Conservation (phyloP, 2,888 invertebrate species). For the Loripinus fragilis region DNA sequence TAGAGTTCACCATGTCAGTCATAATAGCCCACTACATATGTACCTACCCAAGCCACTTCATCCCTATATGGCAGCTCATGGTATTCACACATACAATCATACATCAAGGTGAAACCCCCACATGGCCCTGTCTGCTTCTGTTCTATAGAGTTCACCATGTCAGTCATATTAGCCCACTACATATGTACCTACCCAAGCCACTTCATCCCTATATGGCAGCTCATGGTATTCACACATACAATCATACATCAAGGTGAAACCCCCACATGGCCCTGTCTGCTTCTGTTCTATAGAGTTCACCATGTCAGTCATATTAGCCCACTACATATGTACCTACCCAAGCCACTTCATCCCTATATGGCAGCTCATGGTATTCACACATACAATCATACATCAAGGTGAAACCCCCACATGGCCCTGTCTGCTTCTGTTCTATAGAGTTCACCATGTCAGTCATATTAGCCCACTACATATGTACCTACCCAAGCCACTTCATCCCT, state of each 20-base stretch:
- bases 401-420: conserved; percentile 97
- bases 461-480: too few relatives aligned
- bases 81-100: conserved; percentile 98
- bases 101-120: conserved; percentile 98
- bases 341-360: conserved; percentile 97
- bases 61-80: conserved; percentile 96
- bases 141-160: conserved; percentile 79
- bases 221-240: conserved; percentile 98
- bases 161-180: too few relatives aligned
- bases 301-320: conserved; percentile 82
- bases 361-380: conserved; percentile 97
- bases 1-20: conserved; percentile 76
- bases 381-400: conserved; percentile 98
- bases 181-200: conserved; percentile 94
- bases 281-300: conserved; percentile 78
- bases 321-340: too few relatives aligned
- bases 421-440: conserved; percentile 82
- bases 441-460: conserved; percentile 81
- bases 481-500: conserved; percentile 98
- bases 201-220: conserved; percentile 97
- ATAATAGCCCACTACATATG: too few relatives aligned
- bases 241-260: conserved; percentile 98
- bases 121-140: conserved; percentile 90
- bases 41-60: conserved; percentile 95
- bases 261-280: conserved; percentile 93